phyloP scores from a whole-genome alignment of 2,113 vertebrate species.

The Oryzias woworae region DNA sequence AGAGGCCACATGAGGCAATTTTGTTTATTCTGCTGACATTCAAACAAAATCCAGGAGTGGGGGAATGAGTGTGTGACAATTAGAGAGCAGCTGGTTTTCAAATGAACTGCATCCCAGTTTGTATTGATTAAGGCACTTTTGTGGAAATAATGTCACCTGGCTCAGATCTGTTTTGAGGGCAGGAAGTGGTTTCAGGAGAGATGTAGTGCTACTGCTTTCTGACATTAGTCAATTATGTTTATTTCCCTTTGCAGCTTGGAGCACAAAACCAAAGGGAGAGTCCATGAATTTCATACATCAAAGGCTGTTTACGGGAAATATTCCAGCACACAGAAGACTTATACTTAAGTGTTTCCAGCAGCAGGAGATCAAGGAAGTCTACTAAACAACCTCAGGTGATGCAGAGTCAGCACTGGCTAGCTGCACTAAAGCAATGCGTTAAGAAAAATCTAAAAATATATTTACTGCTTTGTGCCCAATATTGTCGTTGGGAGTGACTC shows the following conservation, averaged over 20 bases:
- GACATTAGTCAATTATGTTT: conserved; percentile 32
- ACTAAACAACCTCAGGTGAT: conserved; percentile 4
- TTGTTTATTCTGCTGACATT: conserved; percentile 15
- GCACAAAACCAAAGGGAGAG: conserved; percentile 14
- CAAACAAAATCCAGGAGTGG: conserved; percentile 20
- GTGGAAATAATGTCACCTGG: conserved; percentile 61
- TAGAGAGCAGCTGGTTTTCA: conserved; percentile 37
- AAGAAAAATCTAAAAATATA: no score
- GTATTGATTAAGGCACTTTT: conserved; percentile 49
- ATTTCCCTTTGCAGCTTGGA: neutral
- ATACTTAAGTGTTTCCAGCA: neutral
- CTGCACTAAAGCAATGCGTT: neutral
- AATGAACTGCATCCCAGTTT: conserved; percentile 22
- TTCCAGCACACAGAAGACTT: neutral
- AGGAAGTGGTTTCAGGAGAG: conserved; percentile 23
- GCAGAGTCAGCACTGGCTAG: neutral
- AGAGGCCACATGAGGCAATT: conserved; percentile 62
- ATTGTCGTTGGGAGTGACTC: no score
- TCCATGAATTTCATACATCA: conserved; percentile 1
- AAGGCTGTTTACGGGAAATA: conserved; percentile 9
- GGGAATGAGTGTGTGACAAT: conserved; percentile 21
- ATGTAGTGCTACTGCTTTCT: conserved; percentile 19
- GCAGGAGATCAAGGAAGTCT: conserved; percentile 2
- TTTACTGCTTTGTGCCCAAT: no score
- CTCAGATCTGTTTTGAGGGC: conserved; percentile 39